Evolutionary conservation across 2,888 invertebrate genomes (phyloP), one percentile per base, ranked within the genome.

Genomic region (Blastobasis lacticolella): DNA sequence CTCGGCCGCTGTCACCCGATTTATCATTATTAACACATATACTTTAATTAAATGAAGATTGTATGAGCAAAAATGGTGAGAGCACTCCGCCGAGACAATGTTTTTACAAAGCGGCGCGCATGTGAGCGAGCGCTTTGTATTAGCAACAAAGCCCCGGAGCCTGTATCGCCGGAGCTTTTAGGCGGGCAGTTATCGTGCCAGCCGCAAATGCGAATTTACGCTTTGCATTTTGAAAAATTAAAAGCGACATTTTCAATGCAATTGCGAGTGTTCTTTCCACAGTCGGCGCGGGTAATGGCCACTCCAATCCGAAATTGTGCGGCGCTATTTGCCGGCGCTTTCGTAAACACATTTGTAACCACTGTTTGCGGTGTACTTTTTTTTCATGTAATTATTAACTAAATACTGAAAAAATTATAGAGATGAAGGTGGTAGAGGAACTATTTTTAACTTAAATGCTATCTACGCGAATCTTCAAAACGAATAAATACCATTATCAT

Each of bases 221-320:
- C 81, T 86, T 82, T 81, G 81, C 78, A 80, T 82, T 85, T 81
- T 72, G 79, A 81, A 82, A 85, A 85, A 84, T 83, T 83, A 83
- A 85, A 86, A 84, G 81, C 81, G 76, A 80, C 84, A 77, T 81
- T 86, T 81, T 78, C 75, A 81, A 83, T 83, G 84, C 79, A 78
- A 83, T 84, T 80, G 76, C 76, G 69, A 81, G 67, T 76, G 77
- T 77, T 81, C 78, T 80, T 79, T 78, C 71, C 71, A 69, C 78
- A 78, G 81, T 74, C 78, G 73, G 77, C 73, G 75, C 72, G 73
- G 73, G 78, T 85, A 85, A 86, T 85, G 85, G 83, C 85, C 83
- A 82, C 85, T 86, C 75, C 82, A 84, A 78, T 81, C 72, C 75
- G 63, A 76, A 86, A 83, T 77, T 75, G 71, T 72, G 70, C 75